Base-by-base conservation (phyloP, 2,888 invertebrate species). In the Pomacea canaliculata region DNA sequence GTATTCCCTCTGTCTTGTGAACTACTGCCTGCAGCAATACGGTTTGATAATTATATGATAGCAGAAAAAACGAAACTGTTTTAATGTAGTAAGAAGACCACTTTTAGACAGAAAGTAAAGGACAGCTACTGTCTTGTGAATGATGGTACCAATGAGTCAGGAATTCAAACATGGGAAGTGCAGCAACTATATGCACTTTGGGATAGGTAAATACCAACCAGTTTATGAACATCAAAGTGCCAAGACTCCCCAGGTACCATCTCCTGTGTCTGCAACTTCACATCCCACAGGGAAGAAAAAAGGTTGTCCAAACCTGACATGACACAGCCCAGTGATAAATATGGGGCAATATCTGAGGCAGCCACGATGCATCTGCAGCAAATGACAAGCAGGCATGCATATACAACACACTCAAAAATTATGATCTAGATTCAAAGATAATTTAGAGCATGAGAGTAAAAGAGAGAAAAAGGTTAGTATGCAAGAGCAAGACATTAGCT, bases 221-320 rank as follows among this genome's bases (percentile, higher is more conserved):
- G 91, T 91, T 99, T 99, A 87, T 97, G 95, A 59, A 99, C 95
- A 90, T 97, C 96, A 7, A 93, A 93, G 1, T 94, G 93, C 98
- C 98, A 98, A 0, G 94, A 93, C 91, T 99, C 99, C 0, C 95
- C 96, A 37, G 94, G 93, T 80, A 93, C 91, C 86, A 95, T 93
- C 81, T 95, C 94, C 62, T 94, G 94, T 71, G 94, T 93, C 80
- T 94, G 93, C 76, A 98, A 91, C 3, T 93, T 93, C 63, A 99
- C 95, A 1, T 95, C 96, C 83, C 83, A 91, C 74, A 99, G 92
- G 46, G 94, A 93, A 80, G 94, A 93, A 83, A 97, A 95, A n/a
- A 99, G 91, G 89, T 94, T 93, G 89, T 96, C 96, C n/a, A 99
- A 92, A 0, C 99, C 99, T 87, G 98, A 97, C 97, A 99, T 98